Percentiles rank a stretch among this genome's conserved stretches.
Conservation (phyloP, 2,888 invertebrate genomes). For the Altica lythri region DNA sequence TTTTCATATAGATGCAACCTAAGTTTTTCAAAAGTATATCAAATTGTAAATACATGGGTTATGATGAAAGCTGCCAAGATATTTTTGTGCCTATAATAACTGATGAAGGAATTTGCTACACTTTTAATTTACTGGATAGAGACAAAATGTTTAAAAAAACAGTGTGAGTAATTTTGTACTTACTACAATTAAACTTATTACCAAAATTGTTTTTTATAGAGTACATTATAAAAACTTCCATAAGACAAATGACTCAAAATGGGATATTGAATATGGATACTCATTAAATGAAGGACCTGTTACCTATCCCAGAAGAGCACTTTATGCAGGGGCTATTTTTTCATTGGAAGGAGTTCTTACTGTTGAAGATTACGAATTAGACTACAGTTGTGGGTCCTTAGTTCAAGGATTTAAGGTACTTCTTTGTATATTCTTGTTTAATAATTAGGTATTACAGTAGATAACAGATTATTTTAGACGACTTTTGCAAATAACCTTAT, state of each 20-base stretch:
- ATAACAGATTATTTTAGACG: background rate
- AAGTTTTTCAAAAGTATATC: slow-evolving; percentile 22
- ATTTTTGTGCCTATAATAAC: slow-evolving; percentile 68
- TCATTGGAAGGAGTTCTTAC: slow-evolving; percentile 36
- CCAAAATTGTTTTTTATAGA: no score
- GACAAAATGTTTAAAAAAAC: slow-evolving; percentile 63
- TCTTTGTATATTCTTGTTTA: no score
- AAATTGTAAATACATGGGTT: slow-evolving; percentile 33
- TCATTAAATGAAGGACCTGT: slow-evolving; percentile 57
- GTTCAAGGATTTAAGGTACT: slow-evolving; percentile 43
- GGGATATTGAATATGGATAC: slow-evolving; percentile 70
- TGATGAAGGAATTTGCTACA: slow-evolving; percentile 73
- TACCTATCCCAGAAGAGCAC: slow-evolving; percentile 69
- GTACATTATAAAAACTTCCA: slow-evolving; percentile 38
- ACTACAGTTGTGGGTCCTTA: slow-evolving; percentile 41
- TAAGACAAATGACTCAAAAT: slow-evolving; percentile 45
- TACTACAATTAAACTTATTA: no score
- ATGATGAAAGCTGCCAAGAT: slow-evolving; percentile 57
- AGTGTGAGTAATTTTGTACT: slow-evolving; percentile 56
- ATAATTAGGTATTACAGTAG: background rate
- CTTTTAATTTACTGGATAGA: slow-evolving; percentile 68
- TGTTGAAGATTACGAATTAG: slow-evolving; percentile 36
- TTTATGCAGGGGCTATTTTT: slow-evolving; percentile 65
- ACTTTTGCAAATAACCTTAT: no score
- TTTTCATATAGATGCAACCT: slow-evolving; percentile 14